Base-by-base conservation (phyloP, 2,113 vertebrate genomes). In the Malurus cyaneus region DNA sequence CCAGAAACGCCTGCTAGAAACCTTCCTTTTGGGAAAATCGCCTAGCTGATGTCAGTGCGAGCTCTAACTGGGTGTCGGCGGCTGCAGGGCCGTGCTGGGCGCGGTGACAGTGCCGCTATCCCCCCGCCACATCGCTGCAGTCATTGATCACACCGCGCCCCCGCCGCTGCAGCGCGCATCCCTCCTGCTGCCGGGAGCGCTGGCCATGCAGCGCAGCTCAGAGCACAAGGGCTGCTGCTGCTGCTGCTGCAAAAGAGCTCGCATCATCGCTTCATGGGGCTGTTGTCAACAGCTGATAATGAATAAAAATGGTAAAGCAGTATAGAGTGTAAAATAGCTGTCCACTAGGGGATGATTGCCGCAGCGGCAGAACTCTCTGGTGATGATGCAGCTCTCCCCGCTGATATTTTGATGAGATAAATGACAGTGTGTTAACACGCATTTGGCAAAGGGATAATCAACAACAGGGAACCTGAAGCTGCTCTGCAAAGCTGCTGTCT, bases 351-450 rank as follows among this genome's bases (percentile, higher is more conserved):
- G 66, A 39, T 46, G 79, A 79, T 12, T 25, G 25, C 8, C 36
- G 15, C 29, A 25, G 74, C 0, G 3, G 47, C 36, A 67, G 67
- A 73, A 54, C 36, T 77, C 77, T 41, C 80, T n/a, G 69, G 57
- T 47, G 72, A 39, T 64, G 80, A 50, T 80, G 28, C 29, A 60
- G 26, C 28, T 65, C 65, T 89, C 34, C 17, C 80, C 66, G 60
- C 86, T 95, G 94, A 90, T 97, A 94, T 74, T 96, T 96, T 96
- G 94, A 96, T 92, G 92, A 92, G 83, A 96, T 42, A 97, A 93
- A 97, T 82, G 59, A 91, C 72, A 76, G 80, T 54, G 92, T 93
- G 86, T 87, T 95, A 95, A 94, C 74, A 82, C 0, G 2, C 64
- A 62, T 83, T 87, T 94, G 78, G 84, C 83, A 96, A 95, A 96